These are phyloP conservation scores for Girardinus metallicus DNA, from an alignment of 2,797 vertebrate genomes.

Conservation along the genomic window DNA sequence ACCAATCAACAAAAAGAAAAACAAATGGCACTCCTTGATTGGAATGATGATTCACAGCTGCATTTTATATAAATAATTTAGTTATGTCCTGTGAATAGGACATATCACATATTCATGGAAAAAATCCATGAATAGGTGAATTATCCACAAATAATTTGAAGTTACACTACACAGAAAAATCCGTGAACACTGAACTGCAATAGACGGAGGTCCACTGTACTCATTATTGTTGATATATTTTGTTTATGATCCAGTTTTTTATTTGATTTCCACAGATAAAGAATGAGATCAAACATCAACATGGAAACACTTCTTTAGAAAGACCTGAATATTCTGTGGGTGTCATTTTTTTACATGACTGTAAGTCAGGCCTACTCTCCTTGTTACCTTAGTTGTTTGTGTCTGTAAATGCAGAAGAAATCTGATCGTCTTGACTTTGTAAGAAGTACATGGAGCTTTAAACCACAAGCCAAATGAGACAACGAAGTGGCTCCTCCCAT, in stretches of 20 bases:
- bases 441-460: background rate
- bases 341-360: background rate
- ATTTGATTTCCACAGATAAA: background rate
- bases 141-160: no score
- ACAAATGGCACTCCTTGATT: no score
- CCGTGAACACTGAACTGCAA: no score
- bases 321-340: background rate
- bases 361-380: background rate
- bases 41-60: no score
- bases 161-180: no score
- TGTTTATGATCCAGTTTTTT: background rate
- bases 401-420: background rate
- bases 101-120: no score
- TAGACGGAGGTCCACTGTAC: background rate
- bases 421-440: background rate
- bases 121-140: no score
- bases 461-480: background rate
- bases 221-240: background rate
- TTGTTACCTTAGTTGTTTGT: background rate
- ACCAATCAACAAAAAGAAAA: no score
- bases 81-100: no score
- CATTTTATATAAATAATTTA: no score
- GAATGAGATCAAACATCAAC: background rate
- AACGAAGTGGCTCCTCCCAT: slow-evolving; percentile 34
- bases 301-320: background rate